phyloP scores from a whole-genome alignment of 1,140 invertebrate genomes.

The Vanessa atalanta region DNA sequence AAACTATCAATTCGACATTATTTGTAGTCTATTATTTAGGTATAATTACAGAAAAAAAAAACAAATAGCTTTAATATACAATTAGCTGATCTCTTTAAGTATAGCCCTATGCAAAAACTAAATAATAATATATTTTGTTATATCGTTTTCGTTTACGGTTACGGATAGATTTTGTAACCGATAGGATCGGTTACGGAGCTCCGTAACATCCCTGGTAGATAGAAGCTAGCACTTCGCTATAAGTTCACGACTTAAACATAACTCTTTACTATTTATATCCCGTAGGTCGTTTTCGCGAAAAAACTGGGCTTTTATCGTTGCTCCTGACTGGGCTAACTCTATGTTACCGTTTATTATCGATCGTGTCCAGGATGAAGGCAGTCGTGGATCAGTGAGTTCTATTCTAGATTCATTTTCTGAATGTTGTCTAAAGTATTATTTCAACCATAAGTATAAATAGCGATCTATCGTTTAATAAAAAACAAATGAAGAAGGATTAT shows the following conservation, averaged over 20 bases:
- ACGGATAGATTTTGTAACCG: too few species aligned
- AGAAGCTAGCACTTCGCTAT: not conserved
- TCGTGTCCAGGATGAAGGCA: not conserved
- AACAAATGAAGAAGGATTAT: too few species aligned
- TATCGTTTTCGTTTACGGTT: too few species aligned
- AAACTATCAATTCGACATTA: too few species aligned
- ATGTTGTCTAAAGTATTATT: not conserved
- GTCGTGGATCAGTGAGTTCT: not conserved
- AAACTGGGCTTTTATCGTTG: constrained; percentile 11
- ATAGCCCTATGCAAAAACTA: too few species aligned
- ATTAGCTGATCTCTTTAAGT: too few species aligned
- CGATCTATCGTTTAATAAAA: not conserved
- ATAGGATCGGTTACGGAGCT: too few species aligned
- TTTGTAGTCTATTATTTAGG: too few species aligned
- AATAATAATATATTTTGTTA: too few species aligned
- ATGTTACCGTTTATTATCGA: not conserved
- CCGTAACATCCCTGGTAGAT: not conserved
- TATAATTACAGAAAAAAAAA: too few species aligned
- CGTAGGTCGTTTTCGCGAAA: constrained; percentile 20
- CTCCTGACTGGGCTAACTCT: not conserved
- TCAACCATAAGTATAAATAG: not conserved
- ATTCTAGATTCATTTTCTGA: not conserved
- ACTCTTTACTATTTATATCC: not conserved
- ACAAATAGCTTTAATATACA: too few species aligned
- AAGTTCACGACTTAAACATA: not conserved